Evolutionary conservation across 2,888 invertebrate genomes (phyloP).

Genomic region (Drosophila meridionalis): DNA sequence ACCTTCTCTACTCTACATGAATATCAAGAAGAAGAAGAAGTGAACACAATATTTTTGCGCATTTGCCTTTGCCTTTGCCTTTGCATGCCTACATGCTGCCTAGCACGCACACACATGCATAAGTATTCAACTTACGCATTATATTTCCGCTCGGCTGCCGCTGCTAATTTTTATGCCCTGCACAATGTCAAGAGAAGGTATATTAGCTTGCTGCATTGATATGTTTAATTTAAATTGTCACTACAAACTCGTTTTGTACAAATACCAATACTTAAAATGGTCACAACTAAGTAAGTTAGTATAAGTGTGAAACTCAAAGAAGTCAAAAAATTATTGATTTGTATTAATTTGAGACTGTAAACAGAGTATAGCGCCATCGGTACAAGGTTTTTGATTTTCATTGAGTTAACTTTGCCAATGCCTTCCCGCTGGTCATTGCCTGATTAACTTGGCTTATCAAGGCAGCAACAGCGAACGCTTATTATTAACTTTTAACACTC

Average conservation of each 20-base stretch:
- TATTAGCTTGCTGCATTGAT: neutral
- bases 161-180: constrained; percentile 59
- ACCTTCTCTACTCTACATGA: constrained; percentile 34
- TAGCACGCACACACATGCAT: constrained; percentile 29
- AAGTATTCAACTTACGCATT: constrained; percentile 57
- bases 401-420: constrained; percentile 54
- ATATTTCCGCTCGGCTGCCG: constrained; percentile 77
- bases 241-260: neutral
- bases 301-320: neutral
- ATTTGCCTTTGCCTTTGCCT: constrained; percentile 54
- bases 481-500: constrained; percentile 55
- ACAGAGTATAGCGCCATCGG: constrained; percentile 1
- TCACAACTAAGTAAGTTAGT: neutral
- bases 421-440: constrained; percentile 48
- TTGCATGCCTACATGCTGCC: constrained; percentile 52
- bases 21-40: constrained; percentile 21
- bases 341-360: neutral
- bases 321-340: neutral
- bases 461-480: constrained; percentile 31
- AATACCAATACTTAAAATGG: neutral
- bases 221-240: neutral
- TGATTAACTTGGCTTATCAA: constrained; percentile 62
- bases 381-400: constrained; percentile 27
- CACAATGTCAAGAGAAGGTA: neutral
- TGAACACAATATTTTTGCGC: constrained; percentile 54